phyloP scores from a whole-genome alignment of 1,140 invertebrate species.

The Prorops nasuta region DNA sequence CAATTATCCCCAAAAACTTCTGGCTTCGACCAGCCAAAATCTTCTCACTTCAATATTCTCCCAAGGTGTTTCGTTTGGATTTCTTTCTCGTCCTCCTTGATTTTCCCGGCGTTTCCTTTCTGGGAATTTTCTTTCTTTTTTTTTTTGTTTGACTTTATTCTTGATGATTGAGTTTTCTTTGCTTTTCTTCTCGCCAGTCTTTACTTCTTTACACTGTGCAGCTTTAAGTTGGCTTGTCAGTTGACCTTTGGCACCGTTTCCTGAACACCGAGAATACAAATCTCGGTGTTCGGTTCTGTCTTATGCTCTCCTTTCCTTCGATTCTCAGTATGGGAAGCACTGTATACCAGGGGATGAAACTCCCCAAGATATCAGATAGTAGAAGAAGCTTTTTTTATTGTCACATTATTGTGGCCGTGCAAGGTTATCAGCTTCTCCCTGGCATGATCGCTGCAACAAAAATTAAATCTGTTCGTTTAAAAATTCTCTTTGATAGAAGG shows the following conservation, averaged over 20 bases:
- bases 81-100: slow-evolving; percentile 11
- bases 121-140: no score
- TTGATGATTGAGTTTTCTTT: no score
- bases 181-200: no score
- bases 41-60: no score
- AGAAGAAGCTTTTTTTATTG: slow-evolving; percentile 51
- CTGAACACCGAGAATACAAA: not conserved
- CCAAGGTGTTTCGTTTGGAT: no score
- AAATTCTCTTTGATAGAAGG: no score
- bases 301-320: slow-evolving; percentile 3
- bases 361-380: slow-evolving; percentile 42
- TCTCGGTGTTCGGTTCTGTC: not conserved
- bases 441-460: slow-evolving; percentile 44
- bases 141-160: no score
- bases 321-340: slow-evolving; percentile 54
- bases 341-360: slow-evolving; percentile 40
- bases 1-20: no score
- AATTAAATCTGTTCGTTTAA: no score
- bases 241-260: slow-evolving; percentile 5
- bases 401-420: slow-evolving; percentile 50
- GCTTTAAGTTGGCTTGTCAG: slow-evolving; percentile 2
- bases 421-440: slow-evolving; percentile 40
- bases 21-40: no score
- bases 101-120: slow-evolving; percentile 8
- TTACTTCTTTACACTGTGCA: no score